Evolutionary conservation across 2,888 invertebrate genomes (phyloP), one percentile per base, ranked within the genome.

Genomic region (Saturnia japonica): DNA sequence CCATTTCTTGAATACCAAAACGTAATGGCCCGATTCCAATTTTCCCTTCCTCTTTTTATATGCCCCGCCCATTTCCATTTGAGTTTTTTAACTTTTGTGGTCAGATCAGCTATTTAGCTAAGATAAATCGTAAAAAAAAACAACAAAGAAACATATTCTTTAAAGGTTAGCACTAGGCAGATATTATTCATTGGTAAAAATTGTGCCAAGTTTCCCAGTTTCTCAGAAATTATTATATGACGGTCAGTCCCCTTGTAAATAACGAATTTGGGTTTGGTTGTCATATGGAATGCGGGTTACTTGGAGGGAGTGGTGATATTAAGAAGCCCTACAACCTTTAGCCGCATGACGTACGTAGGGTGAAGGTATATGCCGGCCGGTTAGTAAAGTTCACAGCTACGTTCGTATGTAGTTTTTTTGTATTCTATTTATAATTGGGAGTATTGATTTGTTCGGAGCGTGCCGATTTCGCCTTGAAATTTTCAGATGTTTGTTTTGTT

Each of bases 381-480:
- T 54, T n/a, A 54, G 22, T 54, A 54, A 22, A 54, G 22, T 22
- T 54, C 54, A 62, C 4, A 16, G 2, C 14, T 62, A 62, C 16
- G 34, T 14, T 62, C 62, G 34, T 34, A 8, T 22, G 8, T 57
- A 40, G 34, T 64, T 64, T 64, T 25, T 57, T 14, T 14, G 14
- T 54, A 40, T 19, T 64, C 64, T 64, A 64, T 64, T 64, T 64
- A 57, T 68, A 51, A 60, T 43, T 70, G 43, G 28, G 51, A 28
- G 43, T 70, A 70, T 70, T 34, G 67, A 68, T 71, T 68, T 67
- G 54, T 67, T 64, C 66, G 9, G 51, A 68, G 72, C 72, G 72
- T 71, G 72, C 43, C 71, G 69, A 69, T 71, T 22, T 71, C 67
- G n/a, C 70, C 72, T 72, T 77, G 76, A 74, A 74, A 72, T 70